These are phyloP conservation scores for Gobius niger DNA, from an alignment of 2,113 vertebrate species.

Conservation along the genomic window DNA sequence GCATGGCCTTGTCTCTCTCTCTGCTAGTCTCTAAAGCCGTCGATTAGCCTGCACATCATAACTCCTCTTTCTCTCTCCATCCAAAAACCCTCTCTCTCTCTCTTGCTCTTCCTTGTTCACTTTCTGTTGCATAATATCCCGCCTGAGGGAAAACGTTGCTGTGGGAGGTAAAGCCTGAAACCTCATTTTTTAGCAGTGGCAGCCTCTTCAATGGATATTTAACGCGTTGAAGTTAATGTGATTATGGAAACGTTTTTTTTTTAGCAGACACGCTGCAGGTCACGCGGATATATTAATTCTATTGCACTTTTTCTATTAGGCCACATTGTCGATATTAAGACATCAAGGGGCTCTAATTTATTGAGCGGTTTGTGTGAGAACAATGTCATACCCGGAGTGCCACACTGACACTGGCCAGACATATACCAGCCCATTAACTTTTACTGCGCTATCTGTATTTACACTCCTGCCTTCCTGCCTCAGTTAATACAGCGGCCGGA, in stretches of 20 bases:
- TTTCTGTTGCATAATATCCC: constrained; percentile 47
- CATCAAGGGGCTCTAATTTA: constrained; percentile 16
- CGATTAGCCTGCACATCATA: constrained; percentile 53
- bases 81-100: constrained; percentile 13
- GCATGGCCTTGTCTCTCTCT: constrained; percentile 48
- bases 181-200: constrained; percentile 24
- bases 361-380: constrained; percentile 25
- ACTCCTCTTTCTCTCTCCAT: neutral
- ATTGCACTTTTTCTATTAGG: constrained; percentile 53
- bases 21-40: constrained; percentile 38
- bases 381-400: constrained; percentile 13
- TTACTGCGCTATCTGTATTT: constrained; percentile 48
- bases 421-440: constrained; percentile 39
- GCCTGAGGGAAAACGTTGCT: constrained; percentile 51
- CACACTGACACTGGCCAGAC: constrained; percentile 29
- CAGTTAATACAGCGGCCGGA: constrained; percentile 11
- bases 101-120: constrained; percentile 33
- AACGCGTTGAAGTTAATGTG: constrained; percentile 61
- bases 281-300: constrained; percentile 47
- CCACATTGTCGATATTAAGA: constrained; percentile 42
- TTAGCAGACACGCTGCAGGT: constrained; percentile 29
- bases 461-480: constrained; percentile 26
- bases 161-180: constrained; percentile 60
- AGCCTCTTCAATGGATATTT: constrained; percentile 14
- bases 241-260: constrained; percentile 36